phyloP scores from a whole-genome alignment of 2,888 invertebrate genomes.

The Agrochola litura region DNA sequence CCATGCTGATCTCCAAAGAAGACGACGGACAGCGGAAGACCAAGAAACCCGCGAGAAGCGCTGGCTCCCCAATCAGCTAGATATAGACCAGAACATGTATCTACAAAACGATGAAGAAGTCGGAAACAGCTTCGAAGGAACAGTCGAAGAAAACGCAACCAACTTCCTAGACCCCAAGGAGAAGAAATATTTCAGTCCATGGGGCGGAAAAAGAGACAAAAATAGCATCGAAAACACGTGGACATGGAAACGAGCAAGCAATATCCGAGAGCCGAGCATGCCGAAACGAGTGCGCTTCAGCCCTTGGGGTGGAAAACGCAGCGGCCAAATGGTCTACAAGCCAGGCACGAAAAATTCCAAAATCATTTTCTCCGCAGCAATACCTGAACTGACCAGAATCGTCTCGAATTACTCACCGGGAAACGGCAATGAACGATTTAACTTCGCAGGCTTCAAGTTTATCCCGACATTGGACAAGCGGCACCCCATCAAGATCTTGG shows the following conservation, averaged over 20 bases:
- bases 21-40: conserved; percentile 69
- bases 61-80: conserved; percentile 78
- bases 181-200: conserved; percentile 86
- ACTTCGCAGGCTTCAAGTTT: conserved; percentile 80
- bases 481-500: conserved; percentile 81
- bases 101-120: conserved; percentile 69
- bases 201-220: conserved; percentile 84
- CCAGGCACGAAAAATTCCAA: conserved; percentile 80
- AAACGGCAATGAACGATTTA: conserved; percentile 69
- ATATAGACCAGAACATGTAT: conserved; percentile 76
- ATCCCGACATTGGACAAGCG: conserved; percentile 80
- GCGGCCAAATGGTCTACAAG: conserved; percentile 84
- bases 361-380: conserved; percentile 80
- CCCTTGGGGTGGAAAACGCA: conserved; percentile 88
- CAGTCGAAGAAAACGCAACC: conserved; percentile 73
- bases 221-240: conserved; percentile 78
- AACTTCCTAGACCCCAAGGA: conserved; percentile 69
- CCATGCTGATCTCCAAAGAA: conserved; percentile 61
- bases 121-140: conserved; percentile 62
- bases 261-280: conserved; percentile 85
- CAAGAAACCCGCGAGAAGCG: conserved; percentile 64
- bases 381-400: conserved; percentile 83
- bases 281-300: conserved; percentile 87
- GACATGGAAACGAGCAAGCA: conserved; percentile 83
- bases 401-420: conserved; percentile 80